Conservation (phyloP, 2,888 invertebrate species). For the Amiota mariae region DNA sequence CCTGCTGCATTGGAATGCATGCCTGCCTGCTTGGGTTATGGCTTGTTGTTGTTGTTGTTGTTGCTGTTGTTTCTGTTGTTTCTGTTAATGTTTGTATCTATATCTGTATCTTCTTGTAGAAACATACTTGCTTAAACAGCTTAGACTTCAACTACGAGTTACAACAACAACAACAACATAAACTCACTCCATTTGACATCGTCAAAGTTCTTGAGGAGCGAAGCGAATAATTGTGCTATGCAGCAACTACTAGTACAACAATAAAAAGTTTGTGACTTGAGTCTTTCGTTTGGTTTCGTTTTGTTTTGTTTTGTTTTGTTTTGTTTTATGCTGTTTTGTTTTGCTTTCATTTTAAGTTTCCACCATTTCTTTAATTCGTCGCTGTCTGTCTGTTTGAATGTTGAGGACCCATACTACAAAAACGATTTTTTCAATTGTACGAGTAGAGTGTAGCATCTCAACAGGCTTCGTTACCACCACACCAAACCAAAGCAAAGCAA, state of each 20-base stretch:
- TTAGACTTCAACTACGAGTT: too few relatives aligned
- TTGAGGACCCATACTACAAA: too few relatives aligned
- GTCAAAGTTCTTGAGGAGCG: neutral
- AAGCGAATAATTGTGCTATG: conserved; percentile 1
- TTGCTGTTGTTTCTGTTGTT: neutral
- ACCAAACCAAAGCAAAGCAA: too few relatives aligned
- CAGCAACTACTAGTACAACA: conserved; percentile 13
- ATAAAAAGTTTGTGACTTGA: conserved; percentile 59
- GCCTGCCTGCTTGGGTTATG: conserved; percentile 41
- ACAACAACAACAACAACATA: too few relatives aligned
- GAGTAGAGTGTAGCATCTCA: too few relatives aligned
- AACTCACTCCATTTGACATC: too few relatives aligned
- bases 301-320: conserved; percentile 15
- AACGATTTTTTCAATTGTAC: too few relatives aligned
- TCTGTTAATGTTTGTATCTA: neutral
- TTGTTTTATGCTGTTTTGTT: conserved; percentile 15
- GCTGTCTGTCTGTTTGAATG: neutral
- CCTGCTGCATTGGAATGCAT: conserved; percentile 73
- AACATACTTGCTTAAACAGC: too few relatives aligned
- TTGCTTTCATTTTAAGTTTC: conserved; percentile 7
- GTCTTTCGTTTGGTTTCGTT: conserved; percentile 52
- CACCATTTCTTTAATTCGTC: neutral
- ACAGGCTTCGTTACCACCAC: too few relatives aligned
- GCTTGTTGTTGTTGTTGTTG: neutral
- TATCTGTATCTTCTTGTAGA: too few relatives aligned